phyloP scores from a whole-genome alignment of 1,140 invertebrate species.

The Dysdera silvatica region DNA sequence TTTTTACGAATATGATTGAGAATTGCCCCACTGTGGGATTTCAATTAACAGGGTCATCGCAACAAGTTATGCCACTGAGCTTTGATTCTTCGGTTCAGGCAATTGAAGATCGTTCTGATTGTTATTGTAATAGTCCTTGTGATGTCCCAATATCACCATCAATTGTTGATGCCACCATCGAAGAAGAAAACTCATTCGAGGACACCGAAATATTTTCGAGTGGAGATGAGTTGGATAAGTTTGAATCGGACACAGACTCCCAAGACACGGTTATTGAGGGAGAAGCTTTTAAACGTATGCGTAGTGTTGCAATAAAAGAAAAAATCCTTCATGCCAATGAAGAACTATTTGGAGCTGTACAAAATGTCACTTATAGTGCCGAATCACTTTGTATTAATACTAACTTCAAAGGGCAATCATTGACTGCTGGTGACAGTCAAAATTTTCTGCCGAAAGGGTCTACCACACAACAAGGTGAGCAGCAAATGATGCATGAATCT shows the following conservation, averaged over 20 bases:
- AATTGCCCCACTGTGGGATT: too few relatives aligned
- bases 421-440: too few relatives aligned
- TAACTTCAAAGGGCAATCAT: too few relatives aligned
- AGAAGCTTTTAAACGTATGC: constrained; percentile 31
- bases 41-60: too few relatives aligned
- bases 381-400: too few relatives aligned
- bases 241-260: constrained; percentile 34
- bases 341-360: constrained; percentile 26
- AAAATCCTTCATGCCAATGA: constrained; percentile 33
- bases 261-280: constrained; percentile 34
- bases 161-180: constrained; percentile 22
- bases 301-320: constrained; percentile 34
- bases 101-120: constrained; percentile 25
- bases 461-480: too few relatives aligned
- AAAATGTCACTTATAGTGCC: too few relatives aligned
- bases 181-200: constrained; percentile 3
- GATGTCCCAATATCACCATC: constrained; percentile 25
- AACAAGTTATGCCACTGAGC: too few relatives aligned
- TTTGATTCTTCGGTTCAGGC: too few relatives aligned
- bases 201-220: constrained; percentile 28
- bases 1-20: too few relatives aligned
- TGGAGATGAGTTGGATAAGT: constrained; percentile 30
- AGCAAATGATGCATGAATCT: too few relatives aligned
- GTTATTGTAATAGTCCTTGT: constrained; percentile 23
- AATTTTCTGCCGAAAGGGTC: too few relatives aligned